Base-by-base conservation (phyloP, 2,888 invertebrate genomes). In the Drosophila melanosoma region DNA sequence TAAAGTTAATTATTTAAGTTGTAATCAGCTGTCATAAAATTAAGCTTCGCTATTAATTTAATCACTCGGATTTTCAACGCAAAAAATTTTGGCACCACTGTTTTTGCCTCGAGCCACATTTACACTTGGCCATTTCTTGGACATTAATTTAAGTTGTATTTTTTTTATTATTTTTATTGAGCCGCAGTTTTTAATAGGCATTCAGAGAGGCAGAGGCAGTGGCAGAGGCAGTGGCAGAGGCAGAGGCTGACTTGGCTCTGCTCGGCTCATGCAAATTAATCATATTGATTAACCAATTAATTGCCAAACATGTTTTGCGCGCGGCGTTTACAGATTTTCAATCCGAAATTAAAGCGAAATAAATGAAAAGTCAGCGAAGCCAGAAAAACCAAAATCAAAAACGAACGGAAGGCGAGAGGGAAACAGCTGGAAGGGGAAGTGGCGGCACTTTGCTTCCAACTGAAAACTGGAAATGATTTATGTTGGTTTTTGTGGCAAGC, bases 221-320 rank as follows among this genome's bases (percentile, higher is more conserved):
- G 15, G 29, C 7, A 29, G 29, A 1, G 29, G 6, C 36, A 15
- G 36, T 0, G 15, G 29, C 2, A 29, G 29, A 1, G 29, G 29
- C 29, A 36, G 36, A 7, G 15, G 15, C 36, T 17, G 29, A 6
- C 29, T 29, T 17, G 29, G 29, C 29, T 29, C 4, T 5, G 1
- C 75, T 62, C 67, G 61, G 76, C 68, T 82, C 78, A 88, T 88
- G 83, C 88, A 87, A 87, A 87, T 85, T 83, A 85, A 85, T 83
- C 82, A 87, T 76, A 81, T 82, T 81, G 85, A 87, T 87, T 87
- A 87, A 85, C 82, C 83, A 88, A 87, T 87, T 83, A 88, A 88
- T 82, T 82, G 78, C 56, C 82, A 82, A 87, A 86, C 85, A 84
- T 86, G 87, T 85, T 85, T 86, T 45, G 45, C 74, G 77, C 61